Base-by-base conservation (phyloP, 2,888 invertebrate species). In the Thereva unica region DNA sequence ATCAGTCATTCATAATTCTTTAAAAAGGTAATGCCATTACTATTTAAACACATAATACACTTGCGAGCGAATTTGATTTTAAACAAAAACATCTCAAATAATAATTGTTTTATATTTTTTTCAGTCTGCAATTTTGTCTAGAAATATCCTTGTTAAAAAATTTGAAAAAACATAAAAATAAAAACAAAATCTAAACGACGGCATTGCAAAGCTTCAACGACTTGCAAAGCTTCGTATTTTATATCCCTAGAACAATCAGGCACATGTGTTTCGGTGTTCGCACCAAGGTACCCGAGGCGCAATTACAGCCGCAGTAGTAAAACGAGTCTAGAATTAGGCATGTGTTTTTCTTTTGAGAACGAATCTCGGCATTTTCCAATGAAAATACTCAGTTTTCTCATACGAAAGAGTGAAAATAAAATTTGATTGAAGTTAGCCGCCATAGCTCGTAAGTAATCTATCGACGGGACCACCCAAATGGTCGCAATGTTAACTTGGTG, bases 371-470 rank as follows among this genome's bases (percentile, higher is more conserved):
- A 49, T 49, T 38, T 59, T 59, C 49, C 23, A 40, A 59, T 38
- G 59, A 49, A 63, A 63, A 52, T 63, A 49, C 34, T 12, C 57
- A 64, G 64, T 68, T 61, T 69, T 67, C 67, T 67, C 67, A 69
- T 49, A 64, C 67, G 67, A 69, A 69, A 64, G 67, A 69, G 67
- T 69, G 69, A 69, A 69, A 69, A 67, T 67, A 69, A 69, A 52
- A 55, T 41, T n/a, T 65, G 69, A 69, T 69, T 69, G 69, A 69
- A 67, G 67, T 70, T 56, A 57, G 66, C 69, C 69, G 69, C 56
- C 59, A 45, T 56, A 23, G 23, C 23, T 23, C 23, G 23, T 23
- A 66, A 66, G 64, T 52, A 57, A 68, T 67, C 67, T 68, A 68
- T 67, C 64, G 59, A 9, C 57, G 53, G 45, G 69, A 69, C 69